phyloP scores from a whole-genome alignment of 2,113 vertebrate species.

The Neolamprologus ventralis region DNA sequence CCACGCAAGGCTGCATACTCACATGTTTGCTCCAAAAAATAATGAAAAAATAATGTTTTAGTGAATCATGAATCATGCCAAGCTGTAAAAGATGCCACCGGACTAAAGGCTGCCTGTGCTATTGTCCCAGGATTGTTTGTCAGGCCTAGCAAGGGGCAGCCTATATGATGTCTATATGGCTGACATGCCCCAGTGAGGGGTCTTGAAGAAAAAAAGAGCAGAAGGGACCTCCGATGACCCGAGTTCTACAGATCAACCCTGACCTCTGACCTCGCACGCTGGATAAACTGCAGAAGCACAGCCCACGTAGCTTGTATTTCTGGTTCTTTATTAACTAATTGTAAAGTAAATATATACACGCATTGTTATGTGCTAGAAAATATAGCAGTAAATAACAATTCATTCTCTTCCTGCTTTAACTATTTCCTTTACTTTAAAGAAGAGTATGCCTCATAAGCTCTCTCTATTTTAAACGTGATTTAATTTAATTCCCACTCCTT shows the following conservation, averaged over 20 bases:
- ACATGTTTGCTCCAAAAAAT: background rate
- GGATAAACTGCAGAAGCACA: background rate
- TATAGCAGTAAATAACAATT: background rate
- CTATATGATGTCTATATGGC: background rate
- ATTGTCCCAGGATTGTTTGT: slow-evolving; percentile 35
- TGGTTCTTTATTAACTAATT: background rate
- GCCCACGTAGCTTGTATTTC: background rate
- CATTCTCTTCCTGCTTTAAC: background rate
- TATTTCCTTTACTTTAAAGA: background rate
- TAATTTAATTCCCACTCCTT: background rate
- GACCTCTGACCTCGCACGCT: slow-evolving; percentile 17
- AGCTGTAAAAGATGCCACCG: background rate
- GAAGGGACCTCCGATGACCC: background rate
- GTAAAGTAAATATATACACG: background rate
- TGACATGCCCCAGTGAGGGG: slow-evolving; percentile 24
- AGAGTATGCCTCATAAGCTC: background rate
- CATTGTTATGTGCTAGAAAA: background rate
- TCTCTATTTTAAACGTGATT: background rate
- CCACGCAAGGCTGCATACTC: background rate
- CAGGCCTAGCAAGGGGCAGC: background rate
- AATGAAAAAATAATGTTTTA: background rate
- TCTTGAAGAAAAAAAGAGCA: slow-evolving; percentile 38
- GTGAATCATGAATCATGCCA: background rate
- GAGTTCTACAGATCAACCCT: background rate
- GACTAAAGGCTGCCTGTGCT: background rate